phyloP scores from a whole-genome alignment of 2,797 vertebrate genomes.

The Spheniscus humboldti region DNA sequence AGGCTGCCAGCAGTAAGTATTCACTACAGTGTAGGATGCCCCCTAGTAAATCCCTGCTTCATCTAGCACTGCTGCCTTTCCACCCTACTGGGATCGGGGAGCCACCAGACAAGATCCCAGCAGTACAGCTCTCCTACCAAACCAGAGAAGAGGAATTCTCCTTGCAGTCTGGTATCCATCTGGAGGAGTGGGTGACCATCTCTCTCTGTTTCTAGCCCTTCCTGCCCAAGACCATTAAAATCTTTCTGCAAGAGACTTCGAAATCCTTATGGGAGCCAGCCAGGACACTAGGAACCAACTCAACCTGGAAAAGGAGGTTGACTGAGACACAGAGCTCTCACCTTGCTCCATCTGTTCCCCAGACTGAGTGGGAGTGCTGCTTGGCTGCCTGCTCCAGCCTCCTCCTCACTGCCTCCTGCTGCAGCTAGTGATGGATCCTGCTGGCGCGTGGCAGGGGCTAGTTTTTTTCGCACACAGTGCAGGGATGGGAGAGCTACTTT shows the following conservation, averaged over 20 bases:
- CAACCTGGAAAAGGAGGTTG: not conserved
- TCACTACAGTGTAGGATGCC: not conserved
- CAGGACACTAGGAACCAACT: not conserved
- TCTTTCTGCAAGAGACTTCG: not conserved
- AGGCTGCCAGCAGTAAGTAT: not conserved
- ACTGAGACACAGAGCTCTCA: not conserved
- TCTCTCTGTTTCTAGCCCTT: not conserved
- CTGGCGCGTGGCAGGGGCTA: not conserved
- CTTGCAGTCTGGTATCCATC: not conserved
- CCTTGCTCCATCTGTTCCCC: slow-evolving; percentile 25
- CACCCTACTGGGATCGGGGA: not conserved
- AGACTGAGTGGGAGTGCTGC: not conserved
- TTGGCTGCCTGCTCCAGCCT: slow-evolving; percentile 3
- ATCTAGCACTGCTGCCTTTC: not conserved
- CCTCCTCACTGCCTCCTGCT: not conserved
- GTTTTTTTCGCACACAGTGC: not conserved
- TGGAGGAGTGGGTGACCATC: not conserved
- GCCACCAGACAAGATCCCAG: not conserved
- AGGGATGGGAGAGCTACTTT: not conserved
- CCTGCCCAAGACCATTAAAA: not conserved
- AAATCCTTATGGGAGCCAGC: not conserved
- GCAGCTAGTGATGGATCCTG: not conserved
- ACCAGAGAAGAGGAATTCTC: not conserved
- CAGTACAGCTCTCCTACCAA: not conserved
- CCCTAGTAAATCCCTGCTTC: not conserved